phyloP scores from a whole-genome alignment of 2,888 invertebrate genomes.

The Agonopterix subpropinquella region DNA sequence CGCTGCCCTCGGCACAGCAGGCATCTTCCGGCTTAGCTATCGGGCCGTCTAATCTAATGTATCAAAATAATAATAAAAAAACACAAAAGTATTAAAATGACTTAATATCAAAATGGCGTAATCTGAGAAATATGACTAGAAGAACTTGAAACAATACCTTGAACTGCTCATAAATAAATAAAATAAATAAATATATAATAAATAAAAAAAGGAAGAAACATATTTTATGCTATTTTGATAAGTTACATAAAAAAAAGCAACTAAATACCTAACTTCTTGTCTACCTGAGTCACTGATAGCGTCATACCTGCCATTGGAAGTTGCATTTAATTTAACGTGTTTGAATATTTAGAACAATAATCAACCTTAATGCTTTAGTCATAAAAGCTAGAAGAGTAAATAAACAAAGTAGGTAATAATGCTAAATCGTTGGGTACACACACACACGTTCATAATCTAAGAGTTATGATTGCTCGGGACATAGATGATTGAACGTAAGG shows the following conservation, averaged over 20 bases:
- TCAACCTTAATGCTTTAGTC: not conserved
- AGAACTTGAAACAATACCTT: no score
- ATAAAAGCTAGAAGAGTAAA: not conserved
- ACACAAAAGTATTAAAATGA: no score
- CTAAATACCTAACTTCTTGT: constrained; percentile 12
- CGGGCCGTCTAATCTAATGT: no score
- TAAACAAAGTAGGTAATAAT: not conserved
- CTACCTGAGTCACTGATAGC: constrained; percentile 37
- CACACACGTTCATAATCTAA: not conserved
- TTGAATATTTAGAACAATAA: not conserved
- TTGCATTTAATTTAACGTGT: not conserved
- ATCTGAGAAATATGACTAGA: no score
- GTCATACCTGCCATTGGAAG: constrained; percentile 17
- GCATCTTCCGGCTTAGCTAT: no score
- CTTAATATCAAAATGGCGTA: no score
- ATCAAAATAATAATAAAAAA: no score
- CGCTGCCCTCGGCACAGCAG: no score
- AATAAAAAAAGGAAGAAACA: no score
- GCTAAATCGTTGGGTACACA: constrained; percentile 13
- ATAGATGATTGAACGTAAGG: not conserved
- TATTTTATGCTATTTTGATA: no score
- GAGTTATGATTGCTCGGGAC: not conserved
- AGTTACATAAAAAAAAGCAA: not conserved
- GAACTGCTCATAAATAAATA: no score
- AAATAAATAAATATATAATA: no score